Percentiles rank a stretch among this genome's conserved stretches.
phyloP scores from a whole-genome alignment of 2,113 vertebrate genomes.

The Bothrops jararaca region DNA sequence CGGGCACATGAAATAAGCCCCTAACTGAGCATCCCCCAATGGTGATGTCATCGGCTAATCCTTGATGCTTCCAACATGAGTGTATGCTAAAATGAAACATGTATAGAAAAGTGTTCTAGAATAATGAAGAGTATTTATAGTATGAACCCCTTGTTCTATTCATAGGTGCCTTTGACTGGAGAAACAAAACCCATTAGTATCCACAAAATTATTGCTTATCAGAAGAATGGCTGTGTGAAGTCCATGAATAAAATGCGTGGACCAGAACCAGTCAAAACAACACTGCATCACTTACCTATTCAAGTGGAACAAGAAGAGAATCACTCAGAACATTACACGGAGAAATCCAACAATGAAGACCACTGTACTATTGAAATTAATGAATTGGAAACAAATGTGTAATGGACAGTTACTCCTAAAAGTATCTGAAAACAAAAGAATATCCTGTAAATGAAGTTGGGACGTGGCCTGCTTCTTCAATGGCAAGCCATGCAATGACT shows the following conservation, averaged over 20 bases:
- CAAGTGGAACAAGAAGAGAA: constrained; percentile 80
- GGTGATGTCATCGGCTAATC: neutral
- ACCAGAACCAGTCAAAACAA: constrained; percentile 72
- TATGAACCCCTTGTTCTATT: constrained; percentile 50
- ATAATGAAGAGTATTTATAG: neutral
- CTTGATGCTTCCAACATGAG: neutral
- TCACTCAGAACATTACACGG: constrained; percentile 64
- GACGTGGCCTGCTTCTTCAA: constrained; percentile 56
- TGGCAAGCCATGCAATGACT: constrained; percentile 29
- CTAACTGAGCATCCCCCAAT: neutral
- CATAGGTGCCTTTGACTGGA: constrained; percentile 82
- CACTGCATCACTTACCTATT: constrained; percentile 79
- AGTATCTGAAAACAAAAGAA: constrained; percentile 48
- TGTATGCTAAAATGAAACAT: neutral
- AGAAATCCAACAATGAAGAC: constrained; percentile 79
- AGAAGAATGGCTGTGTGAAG: constrained; percentile 88
- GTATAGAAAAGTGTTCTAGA: neutral
- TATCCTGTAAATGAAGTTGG: constrained; percentile 63
- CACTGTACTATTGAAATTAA: constrained; percentile 94
- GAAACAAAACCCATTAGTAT: constrained; percentile 91
- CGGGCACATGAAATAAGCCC: neutral
- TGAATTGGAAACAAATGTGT: constrained; percentile 94
- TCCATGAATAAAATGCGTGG: constrained; percentile 70
- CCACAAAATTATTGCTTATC: constrained; percentile 90
- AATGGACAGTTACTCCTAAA: constrained; percentile 43